These are phyloP conservation scores for Glaucidium brasilianum DNA, from an alignment of 2,113 vertebrate species.

Conservation along the genomic window DNA sequence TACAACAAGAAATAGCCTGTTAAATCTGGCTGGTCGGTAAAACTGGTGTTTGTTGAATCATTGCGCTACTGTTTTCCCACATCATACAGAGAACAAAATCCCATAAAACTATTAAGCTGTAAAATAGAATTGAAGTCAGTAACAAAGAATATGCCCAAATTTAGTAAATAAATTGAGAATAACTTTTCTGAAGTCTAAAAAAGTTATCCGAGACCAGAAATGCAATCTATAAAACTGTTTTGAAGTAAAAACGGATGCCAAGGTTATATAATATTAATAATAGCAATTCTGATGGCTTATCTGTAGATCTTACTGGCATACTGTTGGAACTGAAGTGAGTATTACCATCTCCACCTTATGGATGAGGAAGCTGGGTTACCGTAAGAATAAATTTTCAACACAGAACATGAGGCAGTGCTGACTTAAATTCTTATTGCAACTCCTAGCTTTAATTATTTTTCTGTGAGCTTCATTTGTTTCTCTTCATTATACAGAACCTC, in stretches of 20 bases:
- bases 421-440: slow-evolving; percentile 12
- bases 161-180: background rate
- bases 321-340: background rate
- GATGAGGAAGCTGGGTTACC: slow-evolving; percentile 25
- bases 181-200: background rate
- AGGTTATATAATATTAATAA: slow-evolving; percentile 4
- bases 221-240: background rate
- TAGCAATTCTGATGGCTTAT: slow-evolving; percentile 29
- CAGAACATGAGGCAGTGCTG: background rate
- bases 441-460: slow-evolving; percentile 53
- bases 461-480: slow-evolving; percentile 7
- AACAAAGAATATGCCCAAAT: background rate
- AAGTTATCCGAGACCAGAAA: background rate
- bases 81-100: slow-evolving; percentile 1
- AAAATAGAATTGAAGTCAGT: slow-evolving; percentile 4
- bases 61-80: slow-evolving; percentile 33
- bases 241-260: background rate
- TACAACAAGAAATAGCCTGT: slow-evolving; percentile 68
- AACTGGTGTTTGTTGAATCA: slow-evolving; percentile 40
- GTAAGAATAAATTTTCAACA: slow-evolving; percentile 30
- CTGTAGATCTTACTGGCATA: slow-evolving; percentile 34
- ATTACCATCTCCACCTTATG: slow-evolving; percentile 31
- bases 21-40: slow-evolving; percentile 55
- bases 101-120: slow-evolving; percentile 12
- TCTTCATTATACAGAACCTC: slow-evolving; percentile 14